Evolutionary conservation across 2,888 invertebrate species (phyloP), one percentile per base, ranked within the genome.

Genomic region (Hypselothyrea guttata): DNA sequence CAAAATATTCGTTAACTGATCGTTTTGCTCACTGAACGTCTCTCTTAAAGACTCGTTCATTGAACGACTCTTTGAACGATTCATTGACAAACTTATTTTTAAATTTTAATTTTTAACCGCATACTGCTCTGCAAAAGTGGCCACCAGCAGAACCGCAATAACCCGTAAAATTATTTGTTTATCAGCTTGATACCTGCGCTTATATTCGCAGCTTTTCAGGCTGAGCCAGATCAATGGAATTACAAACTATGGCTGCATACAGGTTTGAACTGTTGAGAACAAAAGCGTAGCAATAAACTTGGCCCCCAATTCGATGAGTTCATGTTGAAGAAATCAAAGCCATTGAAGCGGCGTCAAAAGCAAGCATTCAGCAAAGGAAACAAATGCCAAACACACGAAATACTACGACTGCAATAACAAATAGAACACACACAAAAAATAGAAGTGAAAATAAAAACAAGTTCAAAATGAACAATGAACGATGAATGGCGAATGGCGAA

Each of bases 261-360:
- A 15, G 15, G 37, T 15, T 15, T 27, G 51, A 52, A 48, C 55
- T 60, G 68, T 48, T 38, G 41, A 45, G 57, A 72, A 75, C 58
- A 72, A 60, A 65, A 78, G 67, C 55, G 22, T n/a, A n/a, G n/a
- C 77, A 72, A 81, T 76, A 72, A 76, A 51, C 51, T 54, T 65
- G 74, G 44, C 54, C 55, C 62, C 35, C 33, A 71, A 52, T 75
- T 55, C 55, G 34, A 59, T 7, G 27, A 41, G 13, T 34, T 51
- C 47, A 22, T 46, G 33, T 42, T 31, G 55, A 58, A 52, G 68
- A 71, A 75, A 71, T 69, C 65, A 69, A 62, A 83, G 51, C 62
- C 63, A 69, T 55, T 63, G 65, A 68, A 56, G 74, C 65, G 60
- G 70, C 74, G 66, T 69, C 60, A 56, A 66, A 64, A 59, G 63